Conservation (phyloP, 1,140 invertebrate genomes). For the Galendromus occidentalis region DNA sequence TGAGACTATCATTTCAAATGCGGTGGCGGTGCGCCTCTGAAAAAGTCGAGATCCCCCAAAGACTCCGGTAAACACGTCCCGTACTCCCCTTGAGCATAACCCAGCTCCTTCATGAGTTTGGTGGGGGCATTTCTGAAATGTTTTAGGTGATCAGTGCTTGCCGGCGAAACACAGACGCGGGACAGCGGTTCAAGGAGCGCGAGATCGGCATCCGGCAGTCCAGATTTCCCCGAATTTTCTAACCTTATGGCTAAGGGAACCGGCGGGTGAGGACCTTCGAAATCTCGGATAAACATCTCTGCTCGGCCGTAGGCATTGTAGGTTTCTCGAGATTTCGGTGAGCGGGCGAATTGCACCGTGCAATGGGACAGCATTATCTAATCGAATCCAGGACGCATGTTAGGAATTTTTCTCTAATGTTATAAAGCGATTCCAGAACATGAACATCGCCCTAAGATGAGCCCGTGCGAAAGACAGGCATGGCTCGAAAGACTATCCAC, state of each 20-base stretch:
- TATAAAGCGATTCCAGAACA: too few relatives aligned
- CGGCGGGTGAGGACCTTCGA: constrained; percentile 45
- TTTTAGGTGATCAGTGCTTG: too few relatives aligned
- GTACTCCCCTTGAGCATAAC: constrained; percentile 30
- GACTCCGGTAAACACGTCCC: not conserved
- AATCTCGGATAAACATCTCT: constrained; percentile 36
- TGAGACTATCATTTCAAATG: not conserved
- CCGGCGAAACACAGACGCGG: too few relatives aligned
- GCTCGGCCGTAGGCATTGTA: constrained; percentile 43
- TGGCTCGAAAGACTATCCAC: too few relatives aligned
- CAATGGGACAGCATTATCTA: constrained; percentile 47
- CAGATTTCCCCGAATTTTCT: not conserved
- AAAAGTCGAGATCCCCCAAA: not conserved
- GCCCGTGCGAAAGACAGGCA: too few relatives aligned
- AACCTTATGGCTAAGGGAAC: constrained; percentile 36
- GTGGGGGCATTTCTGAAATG: constrained; percentile 51
- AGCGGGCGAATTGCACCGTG: constrained; percentile 48
- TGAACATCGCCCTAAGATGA: too few relatives aligned
- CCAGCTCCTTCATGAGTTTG: constrained; percentile 51
- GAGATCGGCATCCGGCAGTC: too few relatives aligned
- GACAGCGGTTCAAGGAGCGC: too few relatives aligned
- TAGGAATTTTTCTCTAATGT: too few relatives aligned
- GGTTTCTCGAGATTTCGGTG: constrained; percentile 49
- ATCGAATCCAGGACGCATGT: not conserved
- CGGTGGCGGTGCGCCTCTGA: not conserved